phyloP scores from a whole-genome alignment of 1,140 invertebrate species.

The Bombus turneri region DNA sequence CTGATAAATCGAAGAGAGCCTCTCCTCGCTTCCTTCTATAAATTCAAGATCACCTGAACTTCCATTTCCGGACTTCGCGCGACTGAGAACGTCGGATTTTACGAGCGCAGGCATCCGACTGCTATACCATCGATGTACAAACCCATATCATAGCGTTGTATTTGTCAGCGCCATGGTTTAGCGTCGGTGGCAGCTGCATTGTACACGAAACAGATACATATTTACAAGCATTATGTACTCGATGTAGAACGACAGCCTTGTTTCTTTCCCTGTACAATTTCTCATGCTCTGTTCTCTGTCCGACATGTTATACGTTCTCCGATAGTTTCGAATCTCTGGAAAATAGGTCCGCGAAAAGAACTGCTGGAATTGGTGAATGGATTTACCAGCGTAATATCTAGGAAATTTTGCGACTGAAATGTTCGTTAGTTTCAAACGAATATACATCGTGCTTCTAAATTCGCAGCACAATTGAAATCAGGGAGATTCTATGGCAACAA shows the following conservation, averaged over 20 bases:
- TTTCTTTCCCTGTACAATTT: background rate
- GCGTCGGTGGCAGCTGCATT: background rate
- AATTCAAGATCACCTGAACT: constrained; percentile 19
- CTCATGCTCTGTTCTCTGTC: background rate
- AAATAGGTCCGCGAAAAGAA: background rate
- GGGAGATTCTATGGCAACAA: too few species aligned
- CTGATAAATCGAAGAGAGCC: background rate
- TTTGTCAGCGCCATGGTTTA: constrained; percentile 11
- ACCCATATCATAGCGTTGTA: background rate
- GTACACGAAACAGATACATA: constrained; percentile 15
- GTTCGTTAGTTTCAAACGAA: background rate
- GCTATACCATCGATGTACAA: background rate
- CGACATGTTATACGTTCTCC: constrained; percentile 1
- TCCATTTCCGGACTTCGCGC: constrained; percentile 11
- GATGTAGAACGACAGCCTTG: background rate
- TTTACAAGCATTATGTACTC: constrained; percentile 15
- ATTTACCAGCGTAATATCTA: background rate
- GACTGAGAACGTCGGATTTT: constrained; percentile 21
- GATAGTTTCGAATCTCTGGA: background rate
- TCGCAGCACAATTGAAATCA: too few species aligned
- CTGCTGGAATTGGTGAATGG: background rate
- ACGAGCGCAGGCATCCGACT: constrained; percentile 16
- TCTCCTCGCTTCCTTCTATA: background rate
- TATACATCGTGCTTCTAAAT: background rate
- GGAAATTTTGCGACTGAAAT: background rate